phyloP scores from a whole-genome alignment of 2,888 invertebrate genomes.

The Orthosia incerta region DNA sequence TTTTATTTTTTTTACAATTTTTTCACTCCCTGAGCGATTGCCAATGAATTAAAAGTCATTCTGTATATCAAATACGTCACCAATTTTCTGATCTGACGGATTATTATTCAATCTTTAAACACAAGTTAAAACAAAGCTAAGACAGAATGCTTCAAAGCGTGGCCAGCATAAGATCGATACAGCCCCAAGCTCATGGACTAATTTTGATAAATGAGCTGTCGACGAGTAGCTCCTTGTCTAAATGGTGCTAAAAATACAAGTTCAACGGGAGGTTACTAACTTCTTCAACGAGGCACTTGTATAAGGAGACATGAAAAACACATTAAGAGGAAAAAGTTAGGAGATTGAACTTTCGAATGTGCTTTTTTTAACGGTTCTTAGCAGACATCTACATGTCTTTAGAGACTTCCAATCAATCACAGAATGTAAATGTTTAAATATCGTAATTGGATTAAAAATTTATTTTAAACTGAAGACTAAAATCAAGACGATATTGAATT shows the following conservation, averaged over 20 bases:
- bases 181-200: slow-evolving; percentile 3
- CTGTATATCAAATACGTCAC: not conserved
- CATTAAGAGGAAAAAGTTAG: slow-evolving; percentile 26
- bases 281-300: slow-evolving; percentile 15
- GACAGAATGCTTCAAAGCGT: not conserved
- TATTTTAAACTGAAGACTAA: not conserved
- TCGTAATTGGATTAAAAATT: not conserved
- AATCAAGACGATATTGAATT: slow-evolving; percentile 46
- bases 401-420: not conserved
- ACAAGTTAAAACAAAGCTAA: not conserved
- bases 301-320: slow-evolving; percentile 31
- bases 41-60: not conserved
- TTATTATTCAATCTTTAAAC: not conserved
- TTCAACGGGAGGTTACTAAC: slow-evolving; percentile 1
- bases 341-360: not conserved
- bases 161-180: slow-evolving; percentile 2
- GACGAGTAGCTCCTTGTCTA: slow-evolving; percentile 5
- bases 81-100: not conserved
- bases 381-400: not conserved
- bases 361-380: not conserved
- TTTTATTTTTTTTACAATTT: no score
- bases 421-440: not conserved
- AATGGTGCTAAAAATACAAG: slow-evolving; percentile 38
- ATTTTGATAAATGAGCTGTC: slow-evolving; percentile 44
- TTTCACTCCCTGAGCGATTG: no score